Evolutionary conservation across 1,140 invertebrate genomes (phyloP).

Genomic region (Eurytemora carolleeae): DNA sequence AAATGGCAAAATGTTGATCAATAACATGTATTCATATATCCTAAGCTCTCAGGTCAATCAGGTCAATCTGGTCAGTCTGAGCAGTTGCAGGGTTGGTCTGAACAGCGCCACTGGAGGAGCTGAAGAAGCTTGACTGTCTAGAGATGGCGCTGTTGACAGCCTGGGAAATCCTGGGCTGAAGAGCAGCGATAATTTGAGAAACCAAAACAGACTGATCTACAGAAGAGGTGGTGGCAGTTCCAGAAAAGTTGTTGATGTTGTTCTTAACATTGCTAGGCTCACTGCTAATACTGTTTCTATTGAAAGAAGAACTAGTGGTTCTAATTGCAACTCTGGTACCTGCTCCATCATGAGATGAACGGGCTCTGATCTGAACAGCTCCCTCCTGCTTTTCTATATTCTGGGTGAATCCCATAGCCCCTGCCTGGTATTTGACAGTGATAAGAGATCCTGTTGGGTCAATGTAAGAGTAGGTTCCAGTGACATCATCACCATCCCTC

Average conservation of each 20-base stretch:
- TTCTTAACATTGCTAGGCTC: too few species aligned
- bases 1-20: too few species aligned
- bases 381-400: background rate
- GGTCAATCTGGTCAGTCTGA: too few species aligned
- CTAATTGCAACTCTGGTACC: background rate
- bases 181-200: background rate
- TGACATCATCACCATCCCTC: constrained; percentile 2
- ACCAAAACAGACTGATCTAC: background rate
- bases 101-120: too few species aligned
- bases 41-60: too few species aligned
- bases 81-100: too few species aligned
- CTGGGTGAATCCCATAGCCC: constrained; percentile 2
- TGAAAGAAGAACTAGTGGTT: background rate
- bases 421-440: constrained; percentile 8
- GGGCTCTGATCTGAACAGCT: background rate
- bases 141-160: background rate
- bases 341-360: background rate
- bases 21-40: too few species aligned
- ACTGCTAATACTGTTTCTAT: too few species aligned
- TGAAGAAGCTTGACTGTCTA: too few species aligned
- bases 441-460: constrained; percentile 5
- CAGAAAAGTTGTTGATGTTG: too few species aligned
- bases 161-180: background rate
- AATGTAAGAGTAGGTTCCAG: background rate
- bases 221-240: too few species aligned